Evolutionary conservation across 2,797 vertebrate species (phyloP), one percentile per base, ranked within the genome.

Genomic region (Buceros bicornis): DNA sequence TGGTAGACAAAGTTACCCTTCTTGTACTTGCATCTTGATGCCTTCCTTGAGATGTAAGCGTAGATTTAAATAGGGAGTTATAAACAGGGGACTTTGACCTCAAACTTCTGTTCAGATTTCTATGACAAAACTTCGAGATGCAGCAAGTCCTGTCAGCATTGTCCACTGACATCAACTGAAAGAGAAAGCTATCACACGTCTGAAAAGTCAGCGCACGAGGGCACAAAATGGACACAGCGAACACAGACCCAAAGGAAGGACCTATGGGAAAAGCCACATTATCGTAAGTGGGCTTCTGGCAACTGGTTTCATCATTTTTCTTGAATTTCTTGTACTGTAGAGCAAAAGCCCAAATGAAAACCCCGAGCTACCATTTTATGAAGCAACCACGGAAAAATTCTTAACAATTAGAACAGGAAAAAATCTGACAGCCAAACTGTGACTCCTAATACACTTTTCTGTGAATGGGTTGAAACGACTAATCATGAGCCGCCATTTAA

Each of bases 401-500:
- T 67, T 24, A 82, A 80, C 51, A 90, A 67, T 88, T 57, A 81
- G 70, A 83, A 11, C 6, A 62, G 33, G 17, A 51, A 37, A 86
- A 69, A 64, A 71, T 54, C 22, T 37, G 5, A 61, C 37, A 87
- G 35, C 26, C 50, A 82, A 90, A 90, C 21, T 82, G 33, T 42
- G 50, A 61, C 50, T 96, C 76, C 58, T 76, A 93, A 82, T 84
- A 48, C 22, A 81, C 58, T 93, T 87, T 72, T 58, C 88, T 85
- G 21, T 94, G 88, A 74, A 85, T 67, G 66, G 26, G 35, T 62
- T 91, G 94, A 97, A 96, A 94, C 53, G n/a, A 72, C 76, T 96
- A 71, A 37, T 61, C 76, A 93, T 1, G 60, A 88, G 47, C 53
- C 88, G 65, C 47, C 78, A 81, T 74, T 93, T 56, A 93, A 90